These are phyloP conservation scores for Crypturellus tataupa DNA, from an alignment of 2,797 vertebrate genomes.

Conservation along the genomic window DNA sequence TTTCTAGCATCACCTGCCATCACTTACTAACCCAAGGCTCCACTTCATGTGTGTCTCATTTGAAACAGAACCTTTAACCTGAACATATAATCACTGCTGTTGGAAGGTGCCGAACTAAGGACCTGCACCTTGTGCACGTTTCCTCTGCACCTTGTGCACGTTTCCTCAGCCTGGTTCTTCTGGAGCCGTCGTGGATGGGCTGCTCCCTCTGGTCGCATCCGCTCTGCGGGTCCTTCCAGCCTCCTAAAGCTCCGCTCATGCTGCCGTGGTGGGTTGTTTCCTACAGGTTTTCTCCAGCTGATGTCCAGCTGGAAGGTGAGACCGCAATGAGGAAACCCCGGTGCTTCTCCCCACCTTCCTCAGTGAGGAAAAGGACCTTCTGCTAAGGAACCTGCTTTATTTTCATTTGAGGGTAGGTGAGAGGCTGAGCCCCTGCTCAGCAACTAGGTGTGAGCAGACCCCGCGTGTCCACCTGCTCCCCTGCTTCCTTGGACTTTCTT, in stretches of 20 bases:
- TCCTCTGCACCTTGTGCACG: no score
- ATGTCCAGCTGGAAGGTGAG: background rate
- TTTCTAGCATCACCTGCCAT: background rate
- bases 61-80: background rate
- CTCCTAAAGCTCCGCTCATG: rapidly evolving
- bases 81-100: background rate
- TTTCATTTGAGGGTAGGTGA: slow-evolving; percentile 6
- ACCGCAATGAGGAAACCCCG: background rate
- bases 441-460: slow-evolving; percentile 55
- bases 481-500: no score
- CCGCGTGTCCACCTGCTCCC: background rate
- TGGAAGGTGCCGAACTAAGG: background rate
- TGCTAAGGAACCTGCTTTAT: no score
- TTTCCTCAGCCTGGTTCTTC: no score
- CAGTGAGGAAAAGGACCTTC: background rate
- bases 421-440: background rate
- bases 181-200: background rate
- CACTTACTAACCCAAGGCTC: background rate
- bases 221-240: background rate
- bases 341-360: rapidly evolving
- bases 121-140: no score
- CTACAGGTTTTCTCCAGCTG: background rate
- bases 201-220: rapidly evolving
- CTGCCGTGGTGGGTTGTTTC: background rate
- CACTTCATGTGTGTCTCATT: background rate